These are phyloP conservation scores for Diadema setosum DNA, from an alignment of 35 echinoderm and acorn worm species.

Conservation along the genomic window DNA sequence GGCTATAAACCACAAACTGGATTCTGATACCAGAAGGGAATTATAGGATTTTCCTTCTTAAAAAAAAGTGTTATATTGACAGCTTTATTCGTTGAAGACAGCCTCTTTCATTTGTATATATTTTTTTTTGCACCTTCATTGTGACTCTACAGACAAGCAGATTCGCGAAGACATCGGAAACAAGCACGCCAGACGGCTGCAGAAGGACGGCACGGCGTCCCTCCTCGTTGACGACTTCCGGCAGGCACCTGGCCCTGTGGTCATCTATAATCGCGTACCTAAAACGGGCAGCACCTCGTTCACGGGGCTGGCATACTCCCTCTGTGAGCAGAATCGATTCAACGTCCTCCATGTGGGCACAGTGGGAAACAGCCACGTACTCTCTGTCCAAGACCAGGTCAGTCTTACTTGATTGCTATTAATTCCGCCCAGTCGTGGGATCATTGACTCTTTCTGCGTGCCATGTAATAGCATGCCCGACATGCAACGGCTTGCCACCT, in stretches of 20 bases:
- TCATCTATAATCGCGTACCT: constrained; percentile 96
- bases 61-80: too few species aligned
- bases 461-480: too few species aligned
- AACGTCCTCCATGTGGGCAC: constrained; percentile 93
- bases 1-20: too few species aligned
- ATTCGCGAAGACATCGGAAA: background rate
- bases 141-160: constrained; percentile 1
- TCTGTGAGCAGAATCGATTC: constrained; percentile 72
- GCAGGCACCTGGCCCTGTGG: constrained; percentile 18
- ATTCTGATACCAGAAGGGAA: too few species aligned
- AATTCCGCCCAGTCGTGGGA: too few species aligned
- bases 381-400: constrained; percentile 93
- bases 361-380: constrained; percentile 61
- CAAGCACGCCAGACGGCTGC: background rate
- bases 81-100: too few species aligned
- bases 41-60: too few species aligned
- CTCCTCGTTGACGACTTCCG: background rate
- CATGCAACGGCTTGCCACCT: too few species aligned
- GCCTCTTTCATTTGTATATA: too few species aligned
- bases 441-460: too few species aligned
- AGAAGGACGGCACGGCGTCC: background rate
- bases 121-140: too few species aligned
- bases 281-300: constrained; percentile 97
- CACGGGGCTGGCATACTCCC: constrained; percentile 76
- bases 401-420: too few species aligned